Conservation (phyloP, 92 coral and sea anemone species). For the Paragorgia papillata region DNA sequence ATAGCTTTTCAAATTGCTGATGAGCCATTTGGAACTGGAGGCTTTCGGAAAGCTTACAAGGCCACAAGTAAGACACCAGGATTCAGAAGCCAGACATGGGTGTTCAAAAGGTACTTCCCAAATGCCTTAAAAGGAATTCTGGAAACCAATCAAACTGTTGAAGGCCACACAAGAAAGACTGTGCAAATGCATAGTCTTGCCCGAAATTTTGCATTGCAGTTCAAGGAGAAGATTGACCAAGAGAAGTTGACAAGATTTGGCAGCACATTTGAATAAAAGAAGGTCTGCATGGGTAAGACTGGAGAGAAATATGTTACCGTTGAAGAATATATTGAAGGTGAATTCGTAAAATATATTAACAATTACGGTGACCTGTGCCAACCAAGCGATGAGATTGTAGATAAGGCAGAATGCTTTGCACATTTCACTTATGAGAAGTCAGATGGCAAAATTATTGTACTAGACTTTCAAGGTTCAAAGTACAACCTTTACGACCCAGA, state of each 20-base stretch:
- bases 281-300: constrained; percentile 57
- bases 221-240: not conserved
- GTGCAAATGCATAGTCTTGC: constrained; percentile 64
- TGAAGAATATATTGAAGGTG: constrained; percentile 64
- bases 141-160: constrained; percentile 50
- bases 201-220: not conserved
- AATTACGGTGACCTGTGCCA: constrained; percentile 62
- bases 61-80: constrained; percentile 52
- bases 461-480: constrained; percentile 54
- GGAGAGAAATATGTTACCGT: constrained; percentile 53
- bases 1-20: constrained; percentile 49
- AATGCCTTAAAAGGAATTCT: constrained; percentile 42
- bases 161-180: constrained; percentile 61
- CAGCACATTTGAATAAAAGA: constrained; percentile 45
- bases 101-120: constrained; percentile 49
- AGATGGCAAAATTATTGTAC: constrained; percentile 53
- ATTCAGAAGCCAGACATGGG: constrained; percentile 49
- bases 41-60: constrained; percentile 53
- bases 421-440: constrained; percentile 62
- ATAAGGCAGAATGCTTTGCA: constrained; percentile 54
- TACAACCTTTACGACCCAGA: constrained; percentile 63
- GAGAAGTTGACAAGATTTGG: constrained; percentile 45
- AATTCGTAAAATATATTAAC: constrained; percentile 55
- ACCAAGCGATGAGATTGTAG: constrained; percentile 32
- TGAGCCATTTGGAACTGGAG: constrained; percentile 57